Percentiles rank a stretch among this genome's conserved stretches.
Evolutionary conservation across 1,140 invertebrate genomes (phyloP).

Genomic region (Caenorhabditis inopinata): DNA sequence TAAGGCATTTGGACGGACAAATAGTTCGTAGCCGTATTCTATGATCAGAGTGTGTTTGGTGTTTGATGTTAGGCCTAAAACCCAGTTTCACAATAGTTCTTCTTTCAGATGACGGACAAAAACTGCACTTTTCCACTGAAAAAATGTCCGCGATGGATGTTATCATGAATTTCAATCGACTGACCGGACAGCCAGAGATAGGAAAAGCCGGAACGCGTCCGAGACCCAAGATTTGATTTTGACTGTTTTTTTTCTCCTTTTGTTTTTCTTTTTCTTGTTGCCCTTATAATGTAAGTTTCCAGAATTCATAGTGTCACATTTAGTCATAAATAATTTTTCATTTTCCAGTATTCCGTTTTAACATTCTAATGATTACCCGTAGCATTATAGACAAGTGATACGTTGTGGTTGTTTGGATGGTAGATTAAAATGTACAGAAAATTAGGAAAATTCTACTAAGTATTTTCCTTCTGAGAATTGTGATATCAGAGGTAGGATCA

Average conservation of each 20-base stretch:
- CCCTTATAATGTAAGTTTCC: not conserved
- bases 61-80: not conserved
- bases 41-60: too few species aligned
- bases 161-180: slow-evolving; percentile 61
- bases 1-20: too few species aligned
- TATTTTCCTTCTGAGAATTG: too few species aligned
- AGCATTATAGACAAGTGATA: not conserved
- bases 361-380: not conserved
- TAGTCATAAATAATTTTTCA: too few species aligned
- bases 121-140: slow-evolving; percentile 59
- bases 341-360: too few species aligned
- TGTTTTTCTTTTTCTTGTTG: not conserved
- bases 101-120: slow-evolving; percentile 56
- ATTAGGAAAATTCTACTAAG: too few species aligned
- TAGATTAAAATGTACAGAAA: not conserved
- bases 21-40: too few species aligned
- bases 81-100: not conserved
- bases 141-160: slow-evolving; percentile 58
- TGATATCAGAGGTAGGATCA: not conserved
- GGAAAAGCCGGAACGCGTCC: slow-evolving; percentile 55
- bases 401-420: not conserved
- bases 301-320: not conserved
- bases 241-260: not conserved
- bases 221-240: slow-evolving; percentile 38
- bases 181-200: slow-evolving; percentile 58